A percentile compares a stretch with the other conserved stretches of the same genome.
These are phyloP conservation scores for Hippasteria phrygiana DNA, from an alignment of 53 echinoderm and acorn worm species.

Conservation along the genomic window DNA sequence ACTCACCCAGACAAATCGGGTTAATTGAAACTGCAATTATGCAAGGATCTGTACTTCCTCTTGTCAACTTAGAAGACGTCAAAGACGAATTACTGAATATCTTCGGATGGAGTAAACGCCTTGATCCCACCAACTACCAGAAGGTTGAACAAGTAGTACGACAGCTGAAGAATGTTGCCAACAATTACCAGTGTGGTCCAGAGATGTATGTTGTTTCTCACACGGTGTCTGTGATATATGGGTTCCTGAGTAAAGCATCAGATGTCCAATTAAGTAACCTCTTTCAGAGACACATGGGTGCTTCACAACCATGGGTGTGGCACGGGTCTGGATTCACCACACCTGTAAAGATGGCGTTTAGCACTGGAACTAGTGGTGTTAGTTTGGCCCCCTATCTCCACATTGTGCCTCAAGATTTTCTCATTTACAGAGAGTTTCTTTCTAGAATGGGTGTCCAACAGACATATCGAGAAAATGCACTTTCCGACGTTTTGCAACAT, in stretches of 20 bases:
- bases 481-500: conserved; percentile 14
- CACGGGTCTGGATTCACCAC: conserved; percentile 72
- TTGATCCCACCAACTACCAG: conserved; percentile 42
- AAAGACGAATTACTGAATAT: neutral
- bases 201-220: neutral
- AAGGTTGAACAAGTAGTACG: conserved; percentile 34
- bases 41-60: conserved; percentile 33
- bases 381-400: conserved; percentile 50
- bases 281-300: neutral
- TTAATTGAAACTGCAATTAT: conserved; percentile 31
- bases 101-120: conserved; percentile 14
- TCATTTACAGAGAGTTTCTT: neutral
- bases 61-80: neutral
- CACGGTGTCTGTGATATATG: neutral
- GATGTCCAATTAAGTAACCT: neutral
- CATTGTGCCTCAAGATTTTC: neutral
- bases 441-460: conserved; percentile 33
- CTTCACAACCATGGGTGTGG: conserved; percentile 59
- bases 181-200: no score
- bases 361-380: conserved; percentile 27
- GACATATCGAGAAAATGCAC: conserved; percentile 29
- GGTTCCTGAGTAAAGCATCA: conserved; percentile 31
- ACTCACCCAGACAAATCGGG: conserved; percentile 23
- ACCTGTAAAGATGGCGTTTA: conserved; percentile 60
- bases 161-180: conserved; percentile 27